Percentiles rank a stretch among this genome's conserved stretches.
phyloP scores from a whole-genome alignment of 2,888 invertebrate genomes.

The Odontocolon sp. region DNA sequence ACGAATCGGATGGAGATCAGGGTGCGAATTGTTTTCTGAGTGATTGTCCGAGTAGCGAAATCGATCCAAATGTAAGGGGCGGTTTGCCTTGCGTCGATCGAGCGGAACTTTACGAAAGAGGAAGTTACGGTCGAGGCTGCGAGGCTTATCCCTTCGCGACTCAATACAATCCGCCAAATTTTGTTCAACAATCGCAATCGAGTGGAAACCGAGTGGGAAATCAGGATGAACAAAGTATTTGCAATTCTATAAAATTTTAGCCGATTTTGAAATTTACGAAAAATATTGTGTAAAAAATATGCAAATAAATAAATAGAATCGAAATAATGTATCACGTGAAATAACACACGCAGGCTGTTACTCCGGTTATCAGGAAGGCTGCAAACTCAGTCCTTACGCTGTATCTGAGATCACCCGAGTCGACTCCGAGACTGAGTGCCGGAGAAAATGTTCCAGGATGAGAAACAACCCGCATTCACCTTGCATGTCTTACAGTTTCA shows the following conservation, averaged over 20 bases:
- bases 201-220: slow-evolving; percentile 20
- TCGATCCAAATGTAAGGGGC: slow-evolving; percentile 79
- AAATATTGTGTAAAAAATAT: neutral
- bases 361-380: slow-evolving; percentile 89
- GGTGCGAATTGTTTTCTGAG: slow-evolving; percentile 89
- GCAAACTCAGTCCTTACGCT: slow-evolving; percentile 85
- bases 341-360: slow-evolving; percentile 85
- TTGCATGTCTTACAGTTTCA: slow-evolving; percentile 90
- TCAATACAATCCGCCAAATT: slow-evolving; percentile 33
- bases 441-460: slow-evolving; percentile 81
- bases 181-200: slow-evolving; percentile 26
- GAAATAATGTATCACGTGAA: slow-evolving; percentile 23
- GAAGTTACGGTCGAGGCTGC: slow-evolving; percentile 91
- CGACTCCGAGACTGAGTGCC: slow-evolving; percentile 86
- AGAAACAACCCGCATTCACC: slow-evolving; percentile 83
- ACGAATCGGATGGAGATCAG: slow-evolving; percentile 82
- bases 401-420: slow-evolving; percentile 85
- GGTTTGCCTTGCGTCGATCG: slow-evolving; percentile 84
- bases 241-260: neutral
- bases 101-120: slow-evolving; percentile 90
- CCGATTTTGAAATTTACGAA: neutral
- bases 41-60: slow-evolving; percentile 87
- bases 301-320: neutral
- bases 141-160: slow-evolving; percentile 85
- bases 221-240: slow-evolving; percentile 64